Evolutionary conservation across 2,888 invertebrate species (phyloP), one percentile per base, ranked within the genome.

Genomic region (Tuberolachnus salignus): DNA sequence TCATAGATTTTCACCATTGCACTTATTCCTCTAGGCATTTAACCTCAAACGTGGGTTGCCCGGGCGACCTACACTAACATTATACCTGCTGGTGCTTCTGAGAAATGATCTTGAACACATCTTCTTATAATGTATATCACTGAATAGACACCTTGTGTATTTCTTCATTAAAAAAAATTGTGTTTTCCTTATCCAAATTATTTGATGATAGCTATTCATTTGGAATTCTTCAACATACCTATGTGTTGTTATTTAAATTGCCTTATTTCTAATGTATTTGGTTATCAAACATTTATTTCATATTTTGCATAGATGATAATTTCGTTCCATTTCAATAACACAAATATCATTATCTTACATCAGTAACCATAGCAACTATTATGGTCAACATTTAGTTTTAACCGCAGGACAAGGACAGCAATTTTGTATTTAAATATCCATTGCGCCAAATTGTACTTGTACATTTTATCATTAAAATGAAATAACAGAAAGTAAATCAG

Each of bases 301-400:
- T 19, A 11, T 16, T 26, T n/a, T 49, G 34, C 0, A 1, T 13
- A 23, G 51, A 44, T n/a, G n/a, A 63, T 51, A 23, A 19, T 26
- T 10, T 23, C 42, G 34, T 51, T 74, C n/a, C 4, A 3, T 64
- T 23, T 53, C 64, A 44, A 44, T 74, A 53, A 44, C 9, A 19
- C 3, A 66, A 64, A 44, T 55, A 19, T 34, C 19, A 46, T 55
- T 34, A 3, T 23, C 13, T 55, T 21, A 16, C 21, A 44, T 19
- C 23, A 2, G 78, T 78, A 69, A 67, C 78, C 78, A 78, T 78
- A 69, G 78, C 42, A 61, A 78, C 78, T 69, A n/a, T 49, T 2
- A n/a, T 51, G 51, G 78, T 59, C 78, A 78, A 78, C 78, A 78
- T 59, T 69, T 67, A 19, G 55, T 46, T 51, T 63, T 21, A 21